phyloP scores from a whole-genome alignment of 2,797 vertebrate genomes.

The Acrocephalus scirpaceus region DNA sequence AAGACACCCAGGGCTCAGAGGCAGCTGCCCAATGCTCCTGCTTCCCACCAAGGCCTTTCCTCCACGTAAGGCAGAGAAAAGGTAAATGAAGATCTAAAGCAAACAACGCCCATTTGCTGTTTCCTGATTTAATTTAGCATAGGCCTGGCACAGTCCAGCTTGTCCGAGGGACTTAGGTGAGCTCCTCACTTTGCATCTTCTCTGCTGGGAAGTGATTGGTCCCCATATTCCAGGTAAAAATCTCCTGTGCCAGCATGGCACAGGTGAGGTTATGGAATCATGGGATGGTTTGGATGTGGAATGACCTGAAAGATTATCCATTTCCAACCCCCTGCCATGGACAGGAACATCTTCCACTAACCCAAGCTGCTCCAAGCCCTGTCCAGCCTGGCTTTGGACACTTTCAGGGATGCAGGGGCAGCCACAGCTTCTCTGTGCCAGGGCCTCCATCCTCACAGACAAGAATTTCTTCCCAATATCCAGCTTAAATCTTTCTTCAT shows the following conservation, averaged over 20 bases:
- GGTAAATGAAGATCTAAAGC: not conserved
- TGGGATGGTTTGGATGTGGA: not conserved
- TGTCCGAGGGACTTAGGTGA: not conserved
- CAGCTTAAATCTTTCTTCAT: not conserved
- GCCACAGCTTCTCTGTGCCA: not conserved
- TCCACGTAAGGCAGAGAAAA: not conserved
- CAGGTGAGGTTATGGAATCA: not conserved
- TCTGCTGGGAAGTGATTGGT: not conserved
- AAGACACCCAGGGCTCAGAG: not conserved
- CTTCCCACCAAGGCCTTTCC: not conserved
- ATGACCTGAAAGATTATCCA: not conserved
- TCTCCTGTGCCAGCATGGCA: not conserved
- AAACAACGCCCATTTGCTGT: not conserved
- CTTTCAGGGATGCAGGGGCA: not conserved
- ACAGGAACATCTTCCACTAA: fast-evolving
- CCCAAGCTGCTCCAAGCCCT: fast-evolving
- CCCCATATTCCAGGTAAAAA: not conserved
- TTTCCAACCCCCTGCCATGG: not conserved
- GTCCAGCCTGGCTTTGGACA: not conserved
- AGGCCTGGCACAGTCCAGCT: not conserved
- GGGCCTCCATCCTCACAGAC: not conserved
- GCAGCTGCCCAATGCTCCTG: not conserved
- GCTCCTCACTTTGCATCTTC: not conserved
- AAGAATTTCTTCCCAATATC: not conserved
- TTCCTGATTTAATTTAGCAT: not conserved